Evolutionary conservation across 2,888 invertebrate species (phyloP).

Genomic region (Epiblema foenella): DNA sequence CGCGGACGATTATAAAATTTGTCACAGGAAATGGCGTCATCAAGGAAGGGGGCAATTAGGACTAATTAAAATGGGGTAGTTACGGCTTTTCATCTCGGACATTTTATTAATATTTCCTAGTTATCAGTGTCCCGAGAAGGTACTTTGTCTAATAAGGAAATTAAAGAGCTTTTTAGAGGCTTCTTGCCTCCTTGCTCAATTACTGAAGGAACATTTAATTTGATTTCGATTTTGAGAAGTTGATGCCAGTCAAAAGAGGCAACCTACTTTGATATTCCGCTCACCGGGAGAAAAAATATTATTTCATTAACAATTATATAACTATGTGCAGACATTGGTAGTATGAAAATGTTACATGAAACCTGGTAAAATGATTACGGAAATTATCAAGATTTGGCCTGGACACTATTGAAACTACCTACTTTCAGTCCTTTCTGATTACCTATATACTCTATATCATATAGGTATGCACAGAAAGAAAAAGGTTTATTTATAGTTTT

Average conservation of each 20-base stretch:
- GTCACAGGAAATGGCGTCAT: slow-evolving; percentile 51
- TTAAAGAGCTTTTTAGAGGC: slow-evolving; percentile 27
- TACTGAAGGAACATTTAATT: slow-evolving; percentile 19
- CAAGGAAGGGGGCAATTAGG: slow-evolving; percentile 52
- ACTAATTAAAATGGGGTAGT: slow-evolving; percentile 57
- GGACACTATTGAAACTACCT: too few relatives aligned
- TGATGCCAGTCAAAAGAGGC: not conserved
- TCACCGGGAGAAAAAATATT: not conserved
- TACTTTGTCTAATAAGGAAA: slow-evolving; percentile 38
- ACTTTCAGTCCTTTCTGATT: too few relatives aligned
- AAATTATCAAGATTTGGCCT: too few relatives aligned
- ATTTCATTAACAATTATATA: not conserved
- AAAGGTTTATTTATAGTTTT: too few relatives aligned
- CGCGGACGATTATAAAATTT: slow-evolving; percentile 53
- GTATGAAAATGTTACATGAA: too few relatives aligned
- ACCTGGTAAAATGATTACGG: too few relatives aligned
- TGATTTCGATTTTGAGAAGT: slow-evolving; percentile 10
- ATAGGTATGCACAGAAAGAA: too few relatives aligned
- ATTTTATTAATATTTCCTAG: slow-evolving; percentile 45
- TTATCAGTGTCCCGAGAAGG: slow-evolving; percentile 33
- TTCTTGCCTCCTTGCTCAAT: slow-evolving; percentile 16
- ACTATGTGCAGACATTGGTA: not conserved
- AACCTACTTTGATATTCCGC: not conserved
- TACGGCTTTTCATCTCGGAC: slow-evolving; percentile 42
- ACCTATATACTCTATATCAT: too few relatives aligned